phyloP scores from a whole-genome alignment of 2,113 vertebrate species.

The Psammodynastes pulverulentus region DNA sequence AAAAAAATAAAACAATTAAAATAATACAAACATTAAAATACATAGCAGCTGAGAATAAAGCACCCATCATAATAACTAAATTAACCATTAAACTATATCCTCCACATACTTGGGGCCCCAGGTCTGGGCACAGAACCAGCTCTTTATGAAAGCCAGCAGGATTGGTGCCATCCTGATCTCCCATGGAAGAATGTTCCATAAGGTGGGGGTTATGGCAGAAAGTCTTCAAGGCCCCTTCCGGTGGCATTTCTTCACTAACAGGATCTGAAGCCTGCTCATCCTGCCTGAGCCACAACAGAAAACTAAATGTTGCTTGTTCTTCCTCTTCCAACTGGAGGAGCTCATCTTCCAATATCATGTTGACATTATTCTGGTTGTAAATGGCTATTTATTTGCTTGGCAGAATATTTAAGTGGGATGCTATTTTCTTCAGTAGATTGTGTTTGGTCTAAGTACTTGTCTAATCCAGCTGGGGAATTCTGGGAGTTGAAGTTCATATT shows the following conservation, averaged over 20 bases:
- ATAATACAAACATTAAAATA: background rate
- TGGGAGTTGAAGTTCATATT: background rate
- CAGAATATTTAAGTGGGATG: background rate
- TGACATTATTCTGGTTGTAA: background rate
- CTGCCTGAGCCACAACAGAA: background rate
- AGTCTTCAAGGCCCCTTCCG: background rate
- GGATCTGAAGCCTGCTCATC: background rate
- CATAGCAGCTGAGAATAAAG: background rate
- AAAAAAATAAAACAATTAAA: background rate
- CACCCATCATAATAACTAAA: background rate
- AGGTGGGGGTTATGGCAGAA: background rate
- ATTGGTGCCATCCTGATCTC: background rate
- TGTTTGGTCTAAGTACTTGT: background rate
- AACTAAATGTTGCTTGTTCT: background rate
- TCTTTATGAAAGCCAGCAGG: background rate
- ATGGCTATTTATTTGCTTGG: background rate
- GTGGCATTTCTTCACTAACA: background rate
- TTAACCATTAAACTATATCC: background rate
- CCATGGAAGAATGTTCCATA: background rate
- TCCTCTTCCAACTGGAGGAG: background rate
- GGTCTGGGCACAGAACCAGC: background rate
- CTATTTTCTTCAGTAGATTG: background rate
- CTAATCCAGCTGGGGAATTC: background rate
- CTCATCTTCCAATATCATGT: background rate
- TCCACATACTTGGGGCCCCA: background rate